These are phyloP conservation scores for Oreochromis spilurus DNA, from an alignment of 2,113 vertebrate species.

Conservation along the genomic window DNA sequence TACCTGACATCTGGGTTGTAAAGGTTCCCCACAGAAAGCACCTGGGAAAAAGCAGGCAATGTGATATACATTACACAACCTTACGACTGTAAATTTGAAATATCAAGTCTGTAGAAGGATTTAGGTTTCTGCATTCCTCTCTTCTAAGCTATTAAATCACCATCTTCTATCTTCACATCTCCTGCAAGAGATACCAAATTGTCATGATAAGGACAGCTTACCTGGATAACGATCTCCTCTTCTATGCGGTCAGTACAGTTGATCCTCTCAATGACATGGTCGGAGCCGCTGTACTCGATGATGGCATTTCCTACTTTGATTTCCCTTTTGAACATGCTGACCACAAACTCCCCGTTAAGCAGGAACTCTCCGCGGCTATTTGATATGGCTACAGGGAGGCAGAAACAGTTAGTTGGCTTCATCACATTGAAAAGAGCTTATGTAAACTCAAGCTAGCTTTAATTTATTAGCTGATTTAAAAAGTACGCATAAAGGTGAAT, in stretches of 20 bases:
- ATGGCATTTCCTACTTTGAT: constrained; percentile 89
- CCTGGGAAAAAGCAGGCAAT: constrained; percentile 65
- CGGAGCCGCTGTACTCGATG: constrained; percentile 95
- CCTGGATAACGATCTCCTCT: constrained; percentile 92
- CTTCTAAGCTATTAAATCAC: not conserved
- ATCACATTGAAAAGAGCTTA: not conserved
- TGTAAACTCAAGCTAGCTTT: not conserved
- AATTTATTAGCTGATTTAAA: rapidly evolving
- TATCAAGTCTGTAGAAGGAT: not conserved
- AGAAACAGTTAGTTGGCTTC: not conserved
- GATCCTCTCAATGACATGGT: constrained; percentile 88
- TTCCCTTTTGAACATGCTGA: constrained; percentile 99
- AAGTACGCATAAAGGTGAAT: not conserved
- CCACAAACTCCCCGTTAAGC: constrained; percentile 96
- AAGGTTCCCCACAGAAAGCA: constrained; percentile 93
- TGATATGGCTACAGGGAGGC: constrained; percentile 81
- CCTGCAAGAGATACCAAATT: not conserved
- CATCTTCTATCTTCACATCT: not conserved
- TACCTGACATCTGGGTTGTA: constrained; percentile 94
- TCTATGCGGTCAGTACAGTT: constrained; percentile 94
- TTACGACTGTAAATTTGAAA: not conserved
- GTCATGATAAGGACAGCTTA: constrained; percentile 43
- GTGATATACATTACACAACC: not conserved
- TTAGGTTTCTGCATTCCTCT: not conserved
- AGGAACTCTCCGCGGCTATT: constrained; percentile 91